A percentile compares a stretch with the other conserved stretches of the same genome.
These are phyloP conservation scores for Dendrolimus pini DNA, from an alignment of 2,888 invertebrate genomes.

Conservation along the genomic window DNA sequence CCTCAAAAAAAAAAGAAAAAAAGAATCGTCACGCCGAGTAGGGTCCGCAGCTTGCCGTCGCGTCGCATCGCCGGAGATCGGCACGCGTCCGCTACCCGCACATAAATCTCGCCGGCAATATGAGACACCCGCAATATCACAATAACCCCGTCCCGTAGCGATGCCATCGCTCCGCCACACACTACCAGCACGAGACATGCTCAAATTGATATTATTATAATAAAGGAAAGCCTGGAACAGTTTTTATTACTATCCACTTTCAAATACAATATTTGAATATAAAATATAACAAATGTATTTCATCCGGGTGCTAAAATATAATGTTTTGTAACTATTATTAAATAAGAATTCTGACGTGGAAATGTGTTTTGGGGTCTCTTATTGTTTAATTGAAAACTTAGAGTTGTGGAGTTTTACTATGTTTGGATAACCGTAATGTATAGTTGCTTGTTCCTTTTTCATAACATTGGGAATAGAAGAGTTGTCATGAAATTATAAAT, in stretches of 20 bases:
- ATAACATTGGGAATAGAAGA: too few relatives aligned
- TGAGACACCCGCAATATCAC: slow-evolving; percentile 61
- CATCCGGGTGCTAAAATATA: too few relatives aligned
- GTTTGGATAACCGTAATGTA: too few relatives aligned
- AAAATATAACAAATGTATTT: not conserved
- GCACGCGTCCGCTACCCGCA: slow-evolving; percentile 30
- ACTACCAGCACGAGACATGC: slow-evolving; percentile 25
- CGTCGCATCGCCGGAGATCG: slow-evolving; percentile 13
- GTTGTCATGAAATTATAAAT: too few relatives aligned
- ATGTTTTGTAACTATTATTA: too few relatives aligned
- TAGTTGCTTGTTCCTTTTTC: too few relatives aligned
- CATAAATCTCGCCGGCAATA: slow-evolving; percentile 65
- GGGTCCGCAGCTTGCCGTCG: not conserved
- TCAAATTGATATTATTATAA: slow-evolving; percentile 43
- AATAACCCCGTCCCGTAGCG: slow-evolving; percentile 51
- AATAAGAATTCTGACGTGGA: too few relatives aligned
- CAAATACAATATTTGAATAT: not conserved
- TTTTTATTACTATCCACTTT: not conserved
- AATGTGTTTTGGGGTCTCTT: too few relatives aligned
- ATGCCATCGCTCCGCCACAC: slow-evolving; percentile 32
- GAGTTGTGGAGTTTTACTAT: slow-evolving; percentile 16
- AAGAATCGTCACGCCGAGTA: not conserved
- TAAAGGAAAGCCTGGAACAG: slow-evolving; percentile 14
- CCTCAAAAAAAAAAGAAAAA: too few relatives aligned
- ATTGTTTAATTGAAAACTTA: too few relatives aligned